Evolutionary conservation across 2,113 vertebrate genomes (phyloP), one percentile per base, ranked within the genome.

Genomic region (Sphyrna mokarran): DNA sequence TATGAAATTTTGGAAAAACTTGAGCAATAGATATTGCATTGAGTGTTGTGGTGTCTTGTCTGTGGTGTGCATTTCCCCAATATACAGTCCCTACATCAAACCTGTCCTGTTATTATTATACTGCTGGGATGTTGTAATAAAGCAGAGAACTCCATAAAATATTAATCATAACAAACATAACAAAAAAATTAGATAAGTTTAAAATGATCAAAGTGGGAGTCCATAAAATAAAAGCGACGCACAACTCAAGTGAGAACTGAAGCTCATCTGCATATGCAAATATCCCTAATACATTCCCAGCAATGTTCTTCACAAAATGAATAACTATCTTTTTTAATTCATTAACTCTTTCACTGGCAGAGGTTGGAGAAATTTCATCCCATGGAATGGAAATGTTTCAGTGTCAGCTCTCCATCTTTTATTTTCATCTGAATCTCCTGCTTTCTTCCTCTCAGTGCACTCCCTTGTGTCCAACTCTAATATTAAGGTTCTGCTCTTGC

Each of bases 151-250:
- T 43, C 91, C n/a, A 94, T 94, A 94, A 68, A 94, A 70, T 94
- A 94, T 94, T 94, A 69, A 94, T 94, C 91, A 94, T 94, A 94
- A 70, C 91, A 94, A 94, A 94, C 91, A 94, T 26, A 70, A 40
- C 91, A 40, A 69, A 94, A 63, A 68, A 94, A 94, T 94, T 68
- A 94, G 91, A 94, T 94, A 40, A 94, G 70, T 94, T 66, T 89
- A 94, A 68, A 94, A 94, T 18, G 68, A 68, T 69, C 91, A 94
- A 94, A 68, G 63, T 23, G 63, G 91, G 91, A 90, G 58, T 7
- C 63, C 91, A 69, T 94, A 94, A 94, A 94, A 69, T 23, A 33
- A 20, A 68, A 33, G 61, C 22, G 37, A 94, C 37, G 63, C 90
- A 94, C n/a, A 66, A 20, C 33, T 68, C 29, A 16, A 37, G 58